Conservation (phyloP, 2,113 vertebrate species). For the Leucosticte australis region DNA sequence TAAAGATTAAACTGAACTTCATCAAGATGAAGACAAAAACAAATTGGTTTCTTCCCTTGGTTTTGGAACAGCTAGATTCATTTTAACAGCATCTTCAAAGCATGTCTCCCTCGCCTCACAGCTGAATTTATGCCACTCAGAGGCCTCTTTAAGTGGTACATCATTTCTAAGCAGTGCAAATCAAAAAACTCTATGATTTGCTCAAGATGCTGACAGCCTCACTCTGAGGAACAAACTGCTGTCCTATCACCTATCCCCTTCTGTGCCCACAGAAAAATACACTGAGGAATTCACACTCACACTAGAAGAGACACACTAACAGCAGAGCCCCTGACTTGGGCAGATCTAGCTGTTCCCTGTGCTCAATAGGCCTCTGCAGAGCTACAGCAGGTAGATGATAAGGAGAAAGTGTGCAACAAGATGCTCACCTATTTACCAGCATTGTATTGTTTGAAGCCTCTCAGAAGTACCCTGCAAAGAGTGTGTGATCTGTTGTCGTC, state of each 20-base stretch:
- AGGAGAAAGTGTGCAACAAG: not conserved
- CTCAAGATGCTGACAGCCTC: not conserved
- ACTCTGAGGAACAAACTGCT: not conserved
- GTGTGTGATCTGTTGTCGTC: not conserved
- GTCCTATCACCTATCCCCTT: not conserved
- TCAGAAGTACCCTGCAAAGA: not conserved
- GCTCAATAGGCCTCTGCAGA: not conserved
- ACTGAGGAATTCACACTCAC: not conserved
- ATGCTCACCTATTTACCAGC: not conserved
- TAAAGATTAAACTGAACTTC: not conserved
- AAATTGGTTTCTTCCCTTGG: not conserved
- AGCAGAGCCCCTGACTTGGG: not conserved
- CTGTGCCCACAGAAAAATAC: not conserved
- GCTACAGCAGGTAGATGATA: accelerated
- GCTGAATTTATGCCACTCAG: not conserved
- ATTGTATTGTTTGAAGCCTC: not conserved
- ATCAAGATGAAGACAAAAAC: not conserved
- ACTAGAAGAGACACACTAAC: not conserved
- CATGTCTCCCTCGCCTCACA: accelerated
- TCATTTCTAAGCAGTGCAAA: not conserved
- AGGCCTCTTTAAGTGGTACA: not conserved
- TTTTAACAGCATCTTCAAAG: not conserved
- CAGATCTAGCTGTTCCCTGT: not conserved
- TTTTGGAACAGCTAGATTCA: not conserved
- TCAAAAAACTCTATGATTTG: not conserved